These are phyloP conservation scores for Himalopsyche kuldschensis DNA, from an alignment of 2,888 invertebrate genomes.

Conservation along the genomic window DNA sequence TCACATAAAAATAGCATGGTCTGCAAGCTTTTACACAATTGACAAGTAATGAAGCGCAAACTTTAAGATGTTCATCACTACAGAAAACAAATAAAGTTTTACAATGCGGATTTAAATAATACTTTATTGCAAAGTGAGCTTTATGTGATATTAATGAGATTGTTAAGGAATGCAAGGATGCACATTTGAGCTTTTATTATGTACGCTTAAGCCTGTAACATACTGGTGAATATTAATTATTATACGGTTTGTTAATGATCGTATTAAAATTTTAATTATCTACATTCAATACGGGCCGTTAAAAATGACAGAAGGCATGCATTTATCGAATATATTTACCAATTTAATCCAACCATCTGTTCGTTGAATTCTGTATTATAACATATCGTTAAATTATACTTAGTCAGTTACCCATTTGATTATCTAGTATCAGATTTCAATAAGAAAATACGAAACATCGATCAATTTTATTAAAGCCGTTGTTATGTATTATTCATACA, in stretches of 20 bases:
- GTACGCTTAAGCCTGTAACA: neutral
- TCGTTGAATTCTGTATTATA: neutral
- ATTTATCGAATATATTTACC: neutral
- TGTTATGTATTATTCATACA: neutral
- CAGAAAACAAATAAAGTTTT: too few relatives aligned
- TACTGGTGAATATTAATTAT: conserved; percentile 22
- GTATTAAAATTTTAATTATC: conserved; percentile 31
- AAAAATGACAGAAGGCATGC: neutral
- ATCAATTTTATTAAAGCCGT: neutral
- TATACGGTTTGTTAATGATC: conserved; percentile 28
- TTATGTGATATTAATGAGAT: neutral
- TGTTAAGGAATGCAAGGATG: neutral
- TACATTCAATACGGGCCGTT: conserved; percentile 5
- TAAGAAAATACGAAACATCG: neutral
- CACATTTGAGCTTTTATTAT: neutral
- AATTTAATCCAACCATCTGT: neutral
- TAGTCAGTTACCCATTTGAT: neutral
- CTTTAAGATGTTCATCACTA: too few relatives aligned
- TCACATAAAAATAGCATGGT: too few relatives aligned
- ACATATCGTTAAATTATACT: neutral
- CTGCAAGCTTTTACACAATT: too few relatives aligned
- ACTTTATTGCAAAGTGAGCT: too few relatives aligned
- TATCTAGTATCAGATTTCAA: neutral
- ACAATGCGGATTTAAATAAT: too few relatives aligned
- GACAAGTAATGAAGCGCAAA: too few relatives aligned